Percentiles rank a stretch among this genome's conserved stretches.
Conservation (phyloP, 2,797 vertebrate species). For the Macroramphosus scolopax region DNA sequence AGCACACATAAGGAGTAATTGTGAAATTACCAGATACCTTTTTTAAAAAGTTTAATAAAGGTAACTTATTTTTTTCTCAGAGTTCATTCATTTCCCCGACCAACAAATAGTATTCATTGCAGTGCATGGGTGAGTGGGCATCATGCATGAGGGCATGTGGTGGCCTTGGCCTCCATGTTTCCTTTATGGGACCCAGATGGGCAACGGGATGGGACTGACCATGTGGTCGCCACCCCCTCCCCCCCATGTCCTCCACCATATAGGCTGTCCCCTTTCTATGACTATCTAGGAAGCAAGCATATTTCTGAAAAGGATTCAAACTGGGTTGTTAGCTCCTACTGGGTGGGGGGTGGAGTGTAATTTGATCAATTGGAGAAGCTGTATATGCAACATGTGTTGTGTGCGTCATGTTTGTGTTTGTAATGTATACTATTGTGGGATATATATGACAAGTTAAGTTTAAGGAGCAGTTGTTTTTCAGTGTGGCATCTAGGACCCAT, state of each 20-base stretch:
- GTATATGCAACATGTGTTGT: not conserved
- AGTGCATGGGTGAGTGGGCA: conserved; percentile 64
- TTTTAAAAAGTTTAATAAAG: no score
- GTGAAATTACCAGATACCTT: no score
- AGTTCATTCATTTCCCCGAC: no score
- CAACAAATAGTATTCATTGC: conserved; percentile 47
- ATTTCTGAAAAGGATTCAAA: conserved; percentile 21
- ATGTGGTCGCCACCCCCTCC: conserved; percentile 74
- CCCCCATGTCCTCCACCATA: conserved; percentile 58
- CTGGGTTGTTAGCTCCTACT: conserved; percentile 11
- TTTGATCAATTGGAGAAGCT: no score
- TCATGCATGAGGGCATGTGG: conserved; percentile 68
- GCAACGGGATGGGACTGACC: conserved; percentile 71
- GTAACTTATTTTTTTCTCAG: no score
- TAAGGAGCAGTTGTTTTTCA: not conserved
- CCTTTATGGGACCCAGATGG: conserved; percentile 82
- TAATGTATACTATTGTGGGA: conserved; percentile 3
- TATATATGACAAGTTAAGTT: not conserved
- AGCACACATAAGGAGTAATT: no score
- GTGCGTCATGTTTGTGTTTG: not conserved
- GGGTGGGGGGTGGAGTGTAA: no score
- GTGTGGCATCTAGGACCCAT: no score
- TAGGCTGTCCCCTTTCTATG: conserved; percentile 29
- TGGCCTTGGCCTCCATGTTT: conserved; percentile 72
- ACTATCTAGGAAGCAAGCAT: conserved; percentile 11